Base-by-base conservation (phyloP, 2,888 invertebrate species). In the Himalopsyche japonica region DNA sequence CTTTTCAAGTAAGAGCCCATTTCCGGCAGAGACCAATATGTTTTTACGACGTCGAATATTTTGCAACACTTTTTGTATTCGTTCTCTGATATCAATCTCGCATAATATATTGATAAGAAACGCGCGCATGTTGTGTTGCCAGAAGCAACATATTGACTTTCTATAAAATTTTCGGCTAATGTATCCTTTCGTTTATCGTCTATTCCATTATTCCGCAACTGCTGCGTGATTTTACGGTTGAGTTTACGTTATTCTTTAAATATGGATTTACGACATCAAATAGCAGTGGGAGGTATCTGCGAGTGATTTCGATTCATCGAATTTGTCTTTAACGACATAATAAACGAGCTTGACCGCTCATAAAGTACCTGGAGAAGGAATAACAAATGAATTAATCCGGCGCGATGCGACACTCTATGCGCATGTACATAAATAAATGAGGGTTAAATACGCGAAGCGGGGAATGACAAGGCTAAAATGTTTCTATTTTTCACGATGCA, bases 211-310 rank as follows among this genome's bases (percentile, higher is more conserved):
- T 70, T 70, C 30, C 30, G 70, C 70, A 70, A 70, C 70, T 70
- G 70, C 70, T 70, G 70, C 70, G 70, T 70, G 70, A 70, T 70
- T 70, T 70, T 70, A 70, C 70, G 70, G 70, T 70, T 70, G 70
- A 70, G 70, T 30, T 70, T 70, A 70, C 70, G 70, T 70, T 70
- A 70, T 30, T 70, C 70, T 70, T 70, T 30, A 30, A 70, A 70
- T 70, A 70, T 70, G 15, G 70, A 70, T 70, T 70, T 30, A 70
- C 70, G 70, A 70, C 70, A 70, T 70, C 12, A 70, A 70, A 70
- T 70, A 15, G 70, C 70, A 70, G 27, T 70, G 70, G 24, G 70
- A 3, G 70, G 70, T 30, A 70, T 70, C 70, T 70, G 70, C 20
- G 70, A 70, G 27, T 12, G 30, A 70, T 70, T 70, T 70, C 30